phyloP scores from a whole-genome alignment of 2,888 invertebrate genomes.

The Drosophila mayaguana region DNA sequence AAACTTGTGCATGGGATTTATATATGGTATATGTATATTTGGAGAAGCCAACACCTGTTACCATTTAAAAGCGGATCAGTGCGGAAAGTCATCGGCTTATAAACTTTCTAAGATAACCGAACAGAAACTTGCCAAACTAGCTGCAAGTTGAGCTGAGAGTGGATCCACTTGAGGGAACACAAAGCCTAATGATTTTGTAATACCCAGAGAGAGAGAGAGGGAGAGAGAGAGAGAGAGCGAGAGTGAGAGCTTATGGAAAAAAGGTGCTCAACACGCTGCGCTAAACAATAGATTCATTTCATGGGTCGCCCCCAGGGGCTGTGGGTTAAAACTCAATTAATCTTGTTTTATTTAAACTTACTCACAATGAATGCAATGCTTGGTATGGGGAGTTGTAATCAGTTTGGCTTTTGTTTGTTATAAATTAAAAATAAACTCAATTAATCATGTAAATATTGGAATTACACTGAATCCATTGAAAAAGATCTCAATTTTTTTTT shows the following conservation, averaged over 20 bases:
- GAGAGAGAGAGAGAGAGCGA: background rate
- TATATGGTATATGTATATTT: constrained; percentile 33
- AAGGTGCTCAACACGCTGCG: constrained; percentile 20
- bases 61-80: constrained; percentile 65
- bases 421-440: constrained; percentile 77
- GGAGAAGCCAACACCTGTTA: constrained; percentile 68
- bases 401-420: constrained; percentile 68
- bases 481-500: constrained; percentile 1
- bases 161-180: constrained; percentile 33
- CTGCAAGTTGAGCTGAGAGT: constrained; percentile 23
- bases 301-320: constrained; percentile 12
- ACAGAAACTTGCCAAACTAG: constrained; percentile 43
- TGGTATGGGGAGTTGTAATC: constrained; percentile 54
- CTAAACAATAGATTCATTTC: constrained; percentile 50
- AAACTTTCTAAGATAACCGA: constrained; percentile 49
- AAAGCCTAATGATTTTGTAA: constrained; percentile 50
- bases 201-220: background rate
- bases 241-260: constrained; percentile 2
- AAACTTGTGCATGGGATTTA: constrained; percentile 30
- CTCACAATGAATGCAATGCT: constrained; percentile 35
- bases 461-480: constrained; percentile 27
- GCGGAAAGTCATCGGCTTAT: constrained; percentile 59
- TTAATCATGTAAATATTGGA: constrained; percentile 77
- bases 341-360: constrained; percentile 62
- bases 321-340: constrained; percentile 69